Evolutionary conservation across 2,888 invertebrate species (phyloP).

Genomic region (Yponomeuta evonymella): DNA sequence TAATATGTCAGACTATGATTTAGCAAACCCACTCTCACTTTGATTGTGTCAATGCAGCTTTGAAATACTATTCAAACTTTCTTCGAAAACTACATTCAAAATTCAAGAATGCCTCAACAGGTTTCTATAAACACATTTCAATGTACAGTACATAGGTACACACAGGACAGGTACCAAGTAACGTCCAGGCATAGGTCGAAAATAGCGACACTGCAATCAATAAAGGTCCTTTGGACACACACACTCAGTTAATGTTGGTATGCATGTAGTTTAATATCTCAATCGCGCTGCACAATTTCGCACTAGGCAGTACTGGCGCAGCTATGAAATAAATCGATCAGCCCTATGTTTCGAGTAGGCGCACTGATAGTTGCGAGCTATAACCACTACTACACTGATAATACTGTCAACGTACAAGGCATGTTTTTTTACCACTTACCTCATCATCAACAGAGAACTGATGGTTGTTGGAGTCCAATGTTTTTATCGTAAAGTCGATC

Average conservation of each 20-base stretch:
- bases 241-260: neutral
- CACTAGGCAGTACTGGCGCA: neutral
- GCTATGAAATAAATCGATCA: neutral
- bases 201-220: too few species aligned
- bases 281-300: neutral
- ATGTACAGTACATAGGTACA: too few species aligned
- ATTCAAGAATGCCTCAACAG: too few species aligned
- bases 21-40: too few species aligned
- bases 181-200: too few species aligned
- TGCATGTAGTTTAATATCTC: neutral
- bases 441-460: slow-evolving; percentile 88
- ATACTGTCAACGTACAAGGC: neutral
- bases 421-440: slow-evolving; percentile 75
- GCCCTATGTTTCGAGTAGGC: neutral
- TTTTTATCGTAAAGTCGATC: slow-evolving; percentile 92
- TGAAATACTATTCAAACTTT: too few species aligned
- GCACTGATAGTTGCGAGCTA: neutral
- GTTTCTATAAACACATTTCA: too few species aligned
- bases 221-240: neutral
- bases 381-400: neutral
- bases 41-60: too few species aligned
- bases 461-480: slow-evolving; percentile 91
- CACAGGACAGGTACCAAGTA: too few species aligned
- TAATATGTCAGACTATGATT: too few species aligned
- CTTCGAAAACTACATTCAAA: too few species aligned